Evolutionary conservation across 1,140 invertebrate genomes (phyloP).

Genomic region (Artemia franciscana): DNA sequence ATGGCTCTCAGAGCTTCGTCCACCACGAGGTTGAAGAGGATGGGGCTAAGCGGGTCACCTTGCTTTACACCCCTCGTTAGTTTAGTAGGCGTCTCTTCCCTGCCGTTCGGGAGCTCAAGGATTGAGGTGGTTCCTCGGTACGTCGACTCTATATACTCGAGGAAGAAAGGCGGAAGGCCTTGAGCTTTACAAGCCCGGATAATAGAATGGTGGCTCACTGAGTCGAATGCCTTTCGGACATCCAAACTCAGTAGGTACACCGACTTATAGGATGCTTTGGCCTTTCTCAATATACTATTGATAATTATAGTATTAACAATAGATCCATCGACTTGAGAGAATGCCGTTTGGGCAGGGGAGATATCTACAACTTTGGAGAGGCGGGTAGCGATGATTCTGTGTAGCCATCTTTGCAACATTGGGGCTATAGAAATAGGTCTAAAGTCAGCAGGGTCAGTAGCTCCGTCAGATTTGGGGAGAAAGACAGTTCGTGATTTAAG

Average conservation of each 20-base stretch:
- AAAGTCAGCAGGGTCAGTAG: too few species aligned
- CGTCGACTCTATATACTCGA: not conserved
- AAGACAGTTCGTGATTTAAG: too few species aligned
- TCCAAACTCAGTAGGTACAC: not conserved
- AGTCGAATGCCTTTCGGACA: constrained; percentile 3
- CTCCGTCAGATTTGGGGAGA: too few species aligned
- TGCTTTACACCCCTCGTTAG: constrained; percentile 23
- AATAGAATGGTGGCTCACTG: not conserved
- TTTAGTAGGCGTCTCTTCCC: not conserved
- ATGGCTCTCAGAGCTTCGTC: constrained; percentile 17
- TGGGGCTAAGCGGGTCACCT: constrained; percentile 24
- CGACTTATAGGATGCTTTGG: not conserved
- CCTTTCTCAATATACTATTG: not conserved
- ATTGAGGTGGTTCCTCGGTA: not conserved
- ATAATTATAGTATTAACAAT: not conserved
- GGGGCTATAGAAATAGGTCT: too few species aligned
- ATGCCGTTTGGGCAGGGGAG: not conserved
- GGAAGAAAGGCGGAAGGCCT: not conserved
- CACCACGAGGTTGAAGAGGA: constrained; percentile 25
- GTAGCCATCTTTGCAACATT: too few species aligned
- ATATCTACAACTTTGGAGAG: too few species aligned
- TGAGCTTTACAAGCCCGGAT: not conserved
- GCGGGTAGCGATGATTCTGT: too few species aligned
- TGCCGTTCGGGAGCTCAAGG: not conserved
- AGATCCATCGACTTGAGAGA: not conserved